These are phyloP conservation scores for honey bee (Apis mellifera) DNA, from an alignment of 1,140 invertebrate species.

Conservation along the genomic window Amel_HAv3.1 CM009933.2:9210501-9211000, in stretches of 20 bases:
- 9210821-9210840: neutral
- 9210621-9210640: neutral
- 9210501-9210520: too few species aligned
- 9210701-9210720: neutral
- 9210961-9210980: too few species aligned
- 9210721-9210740: neutral
- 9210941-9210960: too few species aligned
- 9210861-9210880: too few species aligned
- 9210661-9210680: conserved; percentile 14
- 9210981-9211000: too few species aligned
- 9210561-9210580: too few species aligned
- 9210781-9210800: neutral
- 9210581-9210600: too few species aligned
- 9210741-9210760: conserved; percentile 7
- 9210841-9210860: neutral
- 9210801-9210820: neutral
- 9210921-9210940: too few species aligned
- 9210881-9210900: too few species aligned
- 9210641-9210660: neutral
- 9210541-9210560: too few species aligned
- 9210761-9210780: neutral
- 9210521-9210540: too few species aligned
- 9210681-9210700: neutral
- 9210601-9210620: neutral
- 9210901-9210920: too few species aligned